A percentile compares a stretch with the other conserved stretches of the same genome.
Evolutionary conservation across 2,888 invertebrate species (phyloP).

Genomic region (Sinotaia quadrata): DNA sequence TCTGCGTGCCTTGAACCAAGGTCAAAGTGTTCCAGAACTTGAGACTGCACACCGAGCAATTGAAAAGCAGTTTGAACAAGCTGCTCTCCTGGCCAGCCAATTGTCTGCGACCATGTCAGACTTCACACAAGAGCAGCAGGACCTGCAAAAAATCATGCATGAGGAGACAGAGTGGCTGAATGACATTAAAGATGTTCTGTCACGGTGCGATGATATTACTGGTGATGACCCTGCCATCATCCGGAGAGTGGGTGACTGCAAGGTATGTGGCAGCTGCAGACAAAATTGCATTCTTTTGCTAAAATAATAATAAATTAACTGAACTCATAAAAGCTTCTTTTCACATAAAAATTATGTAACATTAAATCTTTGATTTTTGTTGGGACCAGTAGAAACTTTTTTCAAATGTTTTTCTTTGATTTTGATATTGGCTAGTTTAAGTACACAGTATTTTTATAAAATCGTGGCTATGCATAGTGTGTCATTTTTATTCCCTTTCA

Average conservation of each 20-base stretch:
- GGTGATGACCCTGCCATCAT: slow-evolving; percentile 89
- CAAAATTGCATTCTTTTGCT: no score
- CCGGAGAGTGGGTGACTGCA: slow-evolving; percentile 83
- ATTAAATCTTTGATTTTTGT: no score
- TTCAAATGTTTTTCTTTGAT: no score
- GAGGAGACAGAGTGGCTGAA: slow-evolving; percentile 63
- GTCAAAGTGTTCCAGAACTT: slow-evolving; percentile 77
- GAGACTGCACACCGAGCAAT: slow-evolving; percentile 55
- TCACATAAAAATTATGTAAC: no score
- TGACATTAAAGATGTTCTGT: slow-evolving; percentile 58
- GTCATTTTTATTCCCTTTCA: no score
- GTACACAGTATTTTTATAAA: no score
- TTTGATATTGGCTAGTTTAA: no score
- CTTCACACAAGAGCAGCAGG: slow-evolving; percentile 75
- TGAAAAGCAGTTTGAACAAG: slow-evolving; percentile 79
- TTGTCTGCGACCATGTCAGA: slow-evolving; percentile 82
- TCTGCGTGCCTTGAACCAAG: slow-evolving; percentile 83
- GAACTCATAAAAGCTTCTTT: no score
- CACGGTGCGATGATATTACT: slow-evolving; percentile 72
- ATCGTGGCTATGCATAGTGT: no score
- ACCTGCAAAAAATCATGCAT: slow-evolving; percentile 58
- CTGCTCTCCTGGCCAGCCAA: slow-evolving; percentile 82
- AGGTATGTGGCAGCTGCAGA: no score
- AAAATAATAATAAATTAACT: no score
- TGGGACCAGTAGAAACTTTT: no score